These are phyloP conservation scores for Chironomus riparius DNA, from an alignment of 2,888 invertebrate genomes.

Conservation along the genomic window DNA sequence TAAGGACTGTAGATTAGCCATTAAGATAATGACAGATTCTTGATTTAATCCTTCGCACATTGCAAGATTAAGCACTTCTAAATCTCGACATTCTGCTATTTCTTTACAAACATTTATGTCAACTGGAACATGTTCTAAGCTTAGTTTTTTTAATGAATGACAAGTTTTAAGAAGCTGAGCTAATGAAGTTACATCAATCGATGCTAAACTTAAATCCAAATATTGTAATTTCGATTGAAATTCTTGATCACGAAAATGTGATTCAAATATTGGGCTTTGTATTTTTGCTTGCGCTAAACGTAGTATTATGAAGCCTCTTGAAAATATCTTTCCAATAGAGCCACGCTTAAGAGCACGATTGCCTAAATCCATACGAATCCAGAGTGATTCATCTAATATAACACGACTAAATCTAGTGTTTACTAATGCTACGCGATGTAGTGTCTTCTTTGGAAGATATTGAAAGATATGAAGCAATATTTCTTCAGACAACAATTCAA, in stretches of 20 bases:
- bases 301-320: slow-evolving; percentile 66
- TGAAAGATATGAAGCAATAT: slow-evolving; percentile 72
- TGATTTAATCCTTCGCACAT: slow-evolving; percentile 67
- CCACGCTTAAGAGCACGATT: slow-evolving; percentile 57
- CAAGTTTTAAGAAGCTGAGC: slow-evolving; percentile 55
- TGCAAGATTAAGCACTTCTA: slow-evolving; percentile 75
- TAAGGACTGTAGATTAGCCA: slow-evolving; percentile 44
- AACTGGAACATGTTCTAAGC: slow-evolving; percentile 67
- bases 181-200: slow-evolving; percentile 51
- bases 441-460: slow-evolving; percentile 68
- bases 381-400: slow-evolving; percentile 73
- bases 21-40: slow-evolving; percentile 53
- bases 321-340: slow-evolving; percentile 64
- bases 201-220: slow-evolving; percentile 76
- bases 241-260: slow-evolving; percentile 34
- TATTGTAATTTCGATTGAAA: slow-evolving; percentile 60
- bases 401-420: slow-evolving; percentile 72
- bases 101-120: slow-evolving; percentile 55
- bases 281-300: slow-evolving; percentile 62
- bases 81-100: slow-evolving; percentile 54
- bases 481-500: slow-evolving; percentile 62
- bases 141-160: slow-evolving; percentile 65
- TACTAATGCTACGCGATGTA: slow-evolving; percentile 62
- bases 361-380: slow-evolving; percentile 76
- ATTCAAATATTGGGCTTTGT: slow-evolving; percentile 49